These are phyloP conservation scores for Falco columbarius DNA, from an alignment of 2,797 vertebrate genomes.

Conservation along the genomic window DNA sequence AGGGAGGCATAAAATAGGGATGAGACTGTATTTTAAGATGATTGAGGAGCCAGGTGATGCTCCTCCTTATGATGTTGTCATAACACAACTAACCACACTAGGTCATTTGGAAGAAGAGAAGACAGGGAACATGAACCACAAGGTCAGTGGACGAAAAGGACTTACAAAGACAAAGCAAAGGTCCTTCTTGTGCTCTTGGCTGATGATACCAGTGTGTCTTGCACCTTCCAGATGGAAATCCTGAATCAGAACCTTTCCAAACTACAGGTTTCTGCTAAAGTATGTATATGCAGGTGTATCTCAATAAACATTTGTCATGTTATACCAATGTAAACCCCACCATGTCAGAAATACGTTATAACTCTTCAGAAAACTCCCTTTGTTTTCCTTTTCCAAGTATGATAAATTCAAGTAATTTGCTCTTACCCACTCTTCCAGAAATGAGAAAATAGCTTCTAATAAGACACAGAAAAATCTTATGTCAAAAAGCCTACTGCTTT, in stretches of 20 bases:
- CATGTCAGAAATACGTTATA: background rate
- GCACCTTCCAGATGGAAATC: background rate
- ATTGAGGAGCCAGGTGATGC: background rate
- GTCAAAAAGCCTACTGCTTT: background rate
- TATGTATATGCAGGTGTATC: background rate
- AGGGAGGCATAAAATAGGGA: background rate
- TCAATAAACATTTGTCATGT: background rate
- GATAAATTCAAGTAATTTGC: conserved; percentile 4
- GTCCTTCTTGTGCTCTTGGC: background rate
- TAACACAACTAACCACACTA: background rate
- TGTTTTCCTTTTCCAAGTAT: background rate
- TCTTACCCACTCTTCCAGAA: conserved; percentile 13
- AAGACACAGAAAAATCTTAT: background rate
- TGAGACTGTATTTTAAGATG: background rate
- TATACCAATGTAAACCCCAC: background rate
- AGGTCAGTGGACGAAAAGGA: background rate
- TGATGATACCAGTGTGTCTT: background rate
- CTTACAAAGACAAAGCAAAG: background rate
- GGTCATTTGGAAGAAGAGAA: background rate
- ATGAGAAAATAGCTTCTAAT: conserved; percentile 36
- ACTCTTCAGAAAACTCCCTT: background rate
- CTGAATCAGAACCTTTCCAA: background rate
- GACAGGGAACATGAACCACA: background rate
- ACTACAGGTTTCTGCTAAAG: background rate
- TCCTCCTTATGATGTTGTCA: background rate